A percentile compares a stretch with the other conserved stretches of the same genome.
Conservation (phyloP, 37 sponge, comb jelly and placozoan genomes). For the Cliona cf. orientalis region DNA sequence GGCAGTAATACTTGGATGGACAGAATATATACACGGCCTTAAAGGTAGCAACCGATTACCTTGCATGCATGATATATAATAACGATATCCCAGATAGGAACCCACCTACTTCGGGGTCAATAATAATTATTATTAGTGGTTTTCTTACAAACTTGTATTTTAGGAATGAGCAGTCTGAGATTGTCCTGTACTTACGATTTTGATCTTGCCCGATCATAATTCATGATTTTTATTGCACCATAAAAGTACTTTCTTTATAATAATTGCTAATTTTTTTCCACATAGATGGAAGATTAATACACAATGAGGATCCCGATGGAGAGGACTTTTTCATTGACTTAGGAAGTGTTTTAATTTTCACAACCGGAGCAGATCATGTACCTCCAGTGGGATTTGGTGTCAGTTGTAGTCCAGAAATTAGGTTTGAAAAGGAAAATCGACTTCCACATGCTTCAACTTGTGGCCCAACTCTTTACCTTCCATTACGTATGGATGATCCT, state of each 20-base stretch:
- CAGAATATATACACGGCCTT: not conserved
- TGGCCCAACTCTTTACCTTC: slow-evolving; percentile 10
- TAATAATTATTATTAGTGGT: not conserved
- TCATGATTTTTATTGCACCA: too few relatives aligned
- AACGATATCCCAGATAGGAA: too few relatives aligned
- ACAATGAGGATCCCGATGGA: not conserved
- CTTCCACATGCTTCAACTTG: not conserved
- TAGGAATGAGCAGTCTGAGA: too few relatives aligned
- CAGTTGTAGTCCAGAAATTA: not conserved
- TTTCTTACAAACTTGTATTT: too few relatives aligned
- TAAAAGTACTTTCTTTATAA: too few relatives aligned
- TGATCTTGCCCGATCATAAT: too few relatives aligned
- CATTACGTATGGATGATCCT: not conserved
- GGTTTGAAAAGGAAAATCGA: not conserved
- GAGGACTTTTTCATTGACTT: not conserved
- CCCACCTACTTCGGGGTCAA: too few relatives aligned
- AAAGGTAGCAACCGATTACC: not conserved
- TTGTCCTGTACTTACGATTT: too few relatives aligned
- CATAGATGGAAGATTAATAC: not conserved
- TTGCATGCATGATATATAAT: too few relatives aligned
- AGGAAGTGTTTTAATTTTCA: not conserved
- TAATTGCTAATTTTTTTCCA: not conserved
- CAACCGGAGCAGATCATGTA: not conserved
- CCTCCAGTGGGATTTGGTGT: slow-evolving; percentile 3
- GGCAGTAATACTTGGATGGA: not conserved